A percentile compares a stretch with the other conserved stretches of the same genome.
phyloP scores from a whole-genome alignment of 2,797 vertebrate genomes.

The Garrulus glandarius region DNA sequence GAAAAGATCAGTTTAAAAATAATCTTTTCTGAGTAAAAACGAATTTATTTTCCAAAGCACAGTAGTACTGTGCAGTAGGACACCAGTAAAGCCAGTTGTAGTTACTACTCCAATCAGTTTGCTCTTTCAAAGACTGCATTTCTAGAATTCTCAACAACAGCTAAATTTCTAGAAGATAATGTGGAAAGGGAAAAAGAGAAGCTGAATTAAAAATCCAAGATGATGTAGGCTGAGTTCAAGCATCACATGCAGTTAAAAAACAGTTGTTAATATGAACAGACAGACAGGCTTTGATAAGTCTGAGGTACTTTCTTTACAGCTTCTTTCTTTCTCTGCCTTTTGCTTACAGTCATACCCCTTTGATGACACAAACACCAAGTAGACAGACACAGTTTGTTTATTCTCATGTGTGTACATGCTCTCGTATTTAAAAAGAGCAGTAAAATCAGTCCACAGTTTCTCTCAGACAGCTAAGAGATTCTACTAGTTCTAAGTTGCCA shows the following conservation, averaged over 20 bases:
- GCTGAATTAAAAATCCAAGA: not conserved
- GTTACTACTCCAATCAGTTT: not conserved
- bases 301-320: not conserved
- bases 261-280: not conserved
- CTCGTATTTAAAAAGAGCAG: not conserved
- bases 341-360: not conserved
- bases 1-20: not conserved
- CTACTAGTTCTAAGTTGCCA: not conserved
- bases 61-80: not conserved
- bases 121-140: not conserved
- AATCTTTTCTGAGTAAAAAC: not conserved
- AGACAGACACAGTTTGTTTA: constrained; percentile 11
- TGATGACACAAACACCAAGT: not conserved
- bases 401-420: not conserved
- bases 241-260: not conserved
- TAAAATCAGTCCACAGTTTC: not conserved
- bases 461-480: not conserved
- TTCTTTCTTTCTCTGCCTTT: not conserved
- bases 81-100: not conserved
- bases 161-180: not conserved
- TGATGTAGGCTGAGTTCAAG: not conserved
- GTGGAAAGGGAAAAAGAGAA: not conserved
- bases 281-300: not conserved
- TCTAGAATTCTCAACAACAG: not conserved
- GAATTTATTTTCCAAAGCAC: not conserved